Evolutionary conservation across 2,113 vertebrate genomes (phyloP), one percentile per base, ranked within the genome.

Genomic region (Oriolus oriolus): DNA sequence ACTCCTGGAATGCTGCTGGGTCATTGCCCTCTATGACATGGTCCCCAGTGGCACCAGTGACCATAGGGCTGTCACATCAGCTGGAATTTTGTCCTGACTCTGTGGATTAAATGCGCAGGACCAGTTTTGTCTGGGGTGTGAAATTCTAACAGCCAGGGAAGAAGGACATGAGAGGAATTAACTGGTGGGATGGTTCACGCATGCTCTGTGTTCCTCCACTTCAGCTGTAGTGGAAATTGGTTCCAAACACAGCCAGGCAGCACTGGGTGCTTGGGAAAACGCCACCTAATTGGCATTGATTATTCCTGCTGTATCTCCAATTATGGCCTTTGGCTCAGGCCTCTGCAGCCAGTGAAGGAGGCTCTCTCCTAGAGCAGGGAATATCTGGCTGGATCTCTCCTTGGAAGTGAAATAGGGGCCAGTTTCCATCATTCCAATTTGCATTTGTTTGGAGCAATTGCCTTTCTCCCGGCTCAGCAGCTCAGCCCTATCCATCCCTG

Each of bases 251-350:
- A 54, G 53, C 16, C 78, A 81, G 78, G 64, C 66, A 73, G 37
- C 31, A 3, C 39, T 19, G 56, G 52, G n/a, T 54, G 52, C 56
- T 41, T 87, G 87, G 56, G 92, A 42, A 93, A 69, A 81, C 37
- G 70, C 71, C 33, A 35, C 66, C 49, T 80, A 21, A 53, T 94
- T 71, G 86, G 28, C 82, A 87, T 65, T 68, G 69, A 49, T 79
- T 82, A 50, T 84, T 93, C 75, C 75, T 91, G n/a, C 54, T 73
- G 10, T 79, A 41, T 42, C 61, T 79, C 37, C n/a, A 27, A 0
- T 79, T 85, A 37, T 1, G 23, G 44, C 28, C 28, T 39, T 63
- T 85, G 85, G 57, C 63, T 92, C n/a, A 23, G 20, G 61, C n/a
- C 54, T 27, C 16, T 53, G 53, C 45, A 61, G 87, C 6, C 28